These are phyloP conservation scores for Galaxias olidus DNA, from an alignment of 2,797 vertebrate species.

Conservation along the genomic window DNA sequence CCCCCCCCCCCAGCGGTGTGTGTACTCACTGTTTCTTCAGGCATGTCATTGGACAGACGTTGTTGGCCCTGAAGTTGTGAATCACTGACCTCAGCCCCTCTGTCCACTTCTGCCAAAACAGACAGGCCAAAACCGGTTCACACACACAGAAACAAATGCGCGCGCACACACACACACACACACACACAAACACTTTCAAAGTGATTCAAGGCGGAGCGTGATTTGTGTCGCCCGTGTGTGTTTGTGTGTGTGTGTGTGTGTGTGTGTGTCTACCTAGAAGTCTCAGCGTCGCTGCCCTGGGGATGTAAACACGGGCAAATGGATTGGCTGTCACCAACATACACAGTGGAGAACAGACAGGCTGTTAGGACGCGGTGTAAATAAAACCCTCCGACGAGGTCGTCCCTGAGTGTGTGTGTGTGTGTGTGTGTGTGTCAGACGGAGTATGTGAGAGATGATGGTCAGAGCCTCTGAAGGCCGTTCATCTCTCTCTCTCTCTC, in stretches of 20 bases:
- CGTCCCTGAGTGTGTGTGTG: conserved; percentile 12
- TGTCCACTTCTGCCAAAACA: conserved; percentile 88
- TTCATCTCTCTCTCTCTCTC: not conserved
- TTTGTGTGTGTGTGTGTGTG: not conserved
- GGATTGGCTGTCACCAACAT: conserved; percentile 16
- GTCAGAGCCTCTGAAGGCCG: too few species aligned
- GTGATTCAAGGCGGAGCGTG: too few species aligned
- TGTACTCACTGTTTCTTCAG: conserved; percentile 97
- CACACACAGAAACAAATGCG: conserved; percentile 30
- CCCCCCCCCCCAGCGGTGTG: not conserved
- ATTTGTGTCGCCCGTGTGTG: too few species aligned
- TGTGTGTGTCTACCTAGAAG: conserved; percentile 5
- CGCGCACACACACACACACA: conserved; percentile 27
- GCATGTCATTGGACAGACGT: conserved; percentile 98
- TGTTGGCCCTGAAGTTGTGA: conserved; percentile 98
- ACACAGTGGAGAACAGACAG: conserved; percentile 19
- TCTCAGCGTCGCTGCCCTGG: conserved; percentile 25
- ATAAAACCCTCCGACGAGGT: conserved; percentile 25
- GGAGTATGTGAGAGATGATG: not conserved
- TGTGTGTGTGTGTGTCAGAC: conserved; percentile 6
- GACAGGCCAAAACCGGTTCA: not conserved
- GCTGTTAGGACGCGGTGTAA: conserved; percentile 14
- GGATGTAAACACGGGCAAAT: conserved; percentile 50
- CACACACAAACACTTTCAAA: conserved; percentile 21
- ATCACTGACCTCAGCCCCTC: conserved; percentile 95